Evolutionary conservation across 2,888 invertebrate genomes (phyloP), one percentile per base, ranked within the genome.

Genomic region (Amblyteles armatorius): DNA sequence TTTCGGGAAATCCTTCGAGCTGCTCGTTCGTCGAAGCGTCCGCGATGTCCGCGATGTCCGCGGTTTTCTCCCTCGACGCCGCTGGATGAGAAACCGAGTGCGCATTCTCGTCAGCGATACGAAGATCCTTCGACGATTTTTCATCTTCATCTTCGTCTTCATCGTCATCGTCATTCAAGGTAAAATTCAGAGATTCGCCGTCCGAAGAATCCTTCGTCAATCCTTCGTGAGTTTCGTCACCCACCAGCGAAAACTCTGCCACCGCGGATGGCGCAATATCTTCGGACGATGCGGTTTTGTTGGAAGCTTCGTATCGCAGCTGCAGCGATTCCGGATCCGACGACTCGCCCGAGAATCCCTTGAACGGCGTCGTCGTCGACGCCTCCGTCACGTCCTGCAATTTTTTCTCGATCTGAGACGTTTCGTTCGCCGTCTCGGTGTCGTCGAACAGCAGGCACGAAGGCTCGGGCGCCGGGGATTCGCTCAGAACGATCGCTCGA

Each of bases 361-460:
- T 63, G 0, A 57, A 78, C 11, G 60, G 33, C 68, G 19, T 60
- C 5, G 72, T 36, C 11, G 50, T 22, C 19, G 78, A 68, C 19
- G 50, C 19, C 2, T 79, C 65, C 5, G 67, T 69, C 9, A 2
- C 13, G 40, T 60, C 40, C 1, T 36, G 5, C 16, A 0, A 5
- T 13, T 50, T 36, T 11, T 52, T 33, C 0, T 13, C 57, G 26
- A 26, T 22, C 11, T 19, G 1, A 2, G 65, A 55, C 7, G 11
- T 22, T 36, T 29, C 52, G 3, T 33, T 26, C 4, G 33, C 3
- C 5, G 52, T 26, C n/a, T 79, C 74, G 22, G 60, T 76, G 6
- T 82, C 85, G 11, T 79, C 72, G 52, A 85, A 82, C 22, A 82
- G 7, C 52, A 68, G 7, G 7, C 33, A 29, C 29, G 76, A 79